Conservation (phyloP, 2,888 invertebrate species). For the Baronia brevicornis region DNA sequence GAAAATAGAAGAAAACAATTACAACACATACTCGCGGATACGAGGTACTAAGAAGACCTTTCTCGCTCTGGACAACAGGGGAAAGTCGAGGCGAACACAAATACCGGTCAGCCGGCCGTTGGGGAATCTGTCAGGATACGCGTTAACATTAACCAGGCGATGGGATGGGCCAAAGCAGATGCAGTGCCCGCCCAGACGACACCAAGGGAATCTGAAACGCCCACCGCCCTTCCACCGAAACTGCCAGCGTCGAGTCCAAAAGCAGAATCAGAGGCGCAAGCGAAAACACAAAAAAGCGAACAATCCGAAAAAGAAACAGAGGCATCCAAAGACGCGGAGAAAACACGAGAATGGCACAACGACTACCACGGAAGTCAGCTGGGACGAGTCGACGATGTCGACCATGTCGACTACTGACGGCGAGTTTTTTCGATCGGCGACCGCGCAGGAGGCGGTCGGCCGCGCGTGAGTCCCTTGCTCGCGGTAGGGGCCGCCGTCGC, state of each 20-base stretch:
- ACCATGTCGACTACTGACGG: slow-evolving; percentile 69
- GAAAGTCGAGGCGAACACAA: slow-evolving; percentile 83
- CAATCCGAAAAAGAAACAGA: slow-evolving; percentile 67
- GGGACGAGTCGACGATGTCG: slow-evolving; percentile 71
- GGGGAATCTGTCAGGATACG: slow-evolving; percentile 84
- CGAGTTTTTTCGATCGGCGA: slow-evolving; percentile 75
- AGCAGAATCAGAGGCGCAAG: slow-evolving; percentile 56
- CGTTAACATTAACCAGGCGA: slow-evolving; percentile 74
- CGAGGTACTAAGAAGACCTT: slow-evolving; percentile 80
- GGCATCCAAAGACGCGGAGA: slow-evolving; percentile 74
- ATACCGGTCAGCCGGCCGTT: slow-evolving; percentile 79
- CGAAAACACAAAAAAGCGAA: slow-evolving; percentile 69
- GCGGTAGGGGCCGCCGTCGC: slow-evolving; percentile 70
- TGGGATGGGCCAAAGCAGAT: slow-evolving; percentile 52
- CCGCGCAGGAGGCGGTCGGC: slow-evolving; percentile 72
- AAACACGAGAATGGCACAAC: slow-evolving; percentile 65
- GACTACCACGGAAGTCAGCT: slow-evolving; percentile 62
- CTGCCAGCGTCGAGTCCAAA: slow-evolving; percentile 67
- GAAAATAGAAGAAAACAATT: slow-evolving; percentile 88
- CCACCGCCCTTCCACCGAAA: slow-evolving; percentile 60
- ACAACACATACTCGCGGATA: slow-evolving; percentile 89
- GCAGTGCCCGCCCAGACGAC: slow-evolving; percentile 55
- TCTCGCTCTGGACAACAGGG: slow-evolving; percentile 84
- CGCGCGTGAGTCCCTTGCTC: slow-evolving; percentile 67
- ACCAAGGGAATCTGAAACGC: slow-evolving; percentile 60